These are phyloP conservation scores for Clitarchus hookeri DNA, from an alignment of 2,888 invertebrate genomes.

Conservation along the genomic window DNA sequence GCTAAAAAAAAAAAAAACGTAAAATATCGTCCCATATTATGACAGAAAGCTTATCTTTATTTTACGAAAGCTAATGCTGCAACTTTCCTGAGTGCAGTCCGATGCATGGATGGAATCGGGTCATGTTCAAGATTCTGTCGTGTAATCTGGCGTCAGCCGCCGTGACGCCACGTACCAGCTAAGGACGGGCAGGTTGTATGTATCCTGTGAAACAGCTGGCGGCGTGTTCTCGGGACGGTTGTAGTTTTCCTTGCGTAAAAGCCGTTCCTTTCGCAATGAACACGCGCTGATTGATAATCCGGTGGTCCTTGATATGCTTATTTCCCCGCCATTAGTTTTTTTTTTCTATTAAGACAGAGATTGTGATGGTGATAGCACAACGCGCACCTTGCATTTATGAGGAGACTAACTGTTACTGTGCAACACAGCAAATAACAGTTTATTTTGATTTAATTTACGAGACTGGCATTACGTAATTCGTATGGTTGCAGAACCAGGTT, in stretches of 20 bases:
- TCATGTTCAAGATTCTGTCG: background rate
- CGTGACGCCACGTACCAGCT: background rate
- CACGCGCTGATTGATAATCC: background rate
- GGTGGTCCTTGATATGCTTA: background rate
- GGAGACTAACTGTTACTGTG: background rate
- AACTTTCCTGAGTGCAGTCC: too few relatives aligned
- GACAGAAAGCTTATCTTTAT: too few relatives aligned
- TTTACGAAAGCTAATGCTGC: too few relatives aligned
- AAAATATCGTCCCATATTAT: too few relatives aligned
- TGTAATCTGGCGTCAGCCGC: background rate
- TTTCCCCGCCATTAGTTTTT: background rate
- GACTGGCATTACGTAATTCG: background rate
- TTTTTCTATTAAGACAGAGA: background rate
- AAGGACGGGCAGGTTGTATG: background rate
- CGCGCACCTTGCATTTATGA: too few relatives aligned
- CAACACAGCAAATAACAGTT: background rate
- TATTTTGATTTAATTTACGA: background rate
- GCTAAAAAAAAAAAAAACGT: too few relatives aligned
- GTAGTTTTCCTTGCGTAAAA: slow-evolving; percentile 11
- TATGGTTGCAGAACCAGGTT: background rate
- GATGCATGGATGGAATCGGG: too few relatives aligned
- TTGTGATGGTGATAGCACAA: background rate
- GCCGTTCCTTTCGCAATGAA: background rate
- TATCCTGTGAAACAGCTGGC: background rate
- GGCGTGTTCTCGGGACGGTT: background rate